These are phyloP conservation scores for Heterotis niloticus DNA, from an alignment of 2,113 vertebrate genomes.

Conservation along the genomic window DNA sequence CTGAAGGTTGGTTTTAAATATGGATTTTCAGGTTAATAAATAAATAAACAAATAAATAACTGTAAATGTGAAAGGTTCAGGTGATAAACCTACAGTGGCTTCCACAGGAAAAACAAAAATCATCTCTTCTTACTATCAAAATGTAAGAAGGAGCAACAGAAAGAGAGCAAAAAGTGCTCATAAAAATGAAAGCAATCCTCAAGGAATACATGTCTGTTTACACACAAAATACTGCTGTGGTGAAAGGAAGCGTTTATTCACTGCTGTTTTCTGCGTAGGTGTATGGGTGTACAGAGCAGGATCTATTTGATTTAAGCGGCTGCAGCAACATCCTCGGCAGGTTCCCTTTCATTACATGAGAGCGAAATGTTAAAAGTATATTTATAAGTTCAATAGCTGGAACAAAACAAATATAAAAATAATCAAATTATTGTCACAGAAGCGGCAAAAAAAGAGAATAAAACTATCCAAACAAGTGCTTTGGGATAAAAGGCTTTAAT, in stretches of 20 bases:
- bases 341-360: neutral
- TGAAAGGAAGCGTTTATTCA: neutral
- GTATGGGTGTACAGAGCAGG: neutral
- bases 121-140: too few species aligned
- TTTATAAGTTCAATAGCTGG: neutral
- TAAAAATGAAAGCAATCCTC: neutral
- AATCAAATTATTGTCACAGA: neutral
- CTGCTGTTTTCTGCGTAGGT: neutral
- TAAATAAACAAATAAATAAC: too few species aligned
- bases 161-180: too few species aligned
- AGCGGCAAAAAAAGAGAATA: neutral
- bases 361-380: neutral
- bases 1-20: too few species aligned
- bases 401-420: neutral
- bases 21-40: too few species aligned
- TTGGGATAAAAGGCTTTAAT: neutral
- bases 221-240: neutral
- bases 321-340: neutral
- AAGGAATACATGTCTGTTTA: neutral
- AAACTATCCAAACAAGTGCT: neutral
- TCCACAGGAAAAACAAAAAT: too few species aligned
- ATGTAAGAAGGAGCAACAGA: too few species aligned
- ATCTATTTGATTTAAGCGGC: neutral
- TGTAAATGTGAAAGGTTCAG: too few species aligned
- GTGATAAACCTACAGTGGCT: too few species aligned